Conservation (phyloP, 2,797 vertebrate genomes). For the Pteronotus mesoamericanus region DNA sequence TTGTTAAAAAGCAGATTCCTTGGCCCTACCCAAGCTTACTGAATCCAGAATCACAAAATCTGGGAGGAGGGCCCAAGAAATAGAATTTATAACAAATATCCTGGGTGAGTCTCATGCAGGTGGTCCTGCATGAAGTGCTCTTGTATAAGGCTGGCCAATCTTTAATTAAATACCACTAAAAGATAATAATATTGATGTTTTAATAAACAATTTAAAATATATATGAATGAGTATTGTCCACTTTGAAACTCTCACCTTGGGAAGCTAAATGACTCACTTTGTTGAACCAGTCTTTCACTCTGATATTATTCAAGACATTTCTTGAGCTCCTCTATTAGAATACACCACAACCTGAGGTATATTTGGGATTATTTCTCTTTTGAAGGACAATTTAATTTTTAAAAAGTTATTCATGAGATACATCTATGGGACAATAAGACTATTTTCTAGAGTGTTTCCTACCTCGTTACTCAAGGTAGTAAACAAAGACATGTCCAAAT, state of each 20-base stretch:
- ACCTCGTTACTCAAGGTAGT: background rate
- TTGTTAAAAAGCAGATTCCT: background rate
- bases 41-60: constrained; percentile 13
- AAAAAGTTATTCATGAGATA: background rate
- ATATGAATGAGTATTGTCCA: background rate
- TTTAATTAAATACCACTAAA: background rate
- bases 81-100: constrained; percentile 12
- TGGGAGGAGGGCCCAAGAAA: background rate
- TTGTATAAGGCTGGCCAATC: background rate
- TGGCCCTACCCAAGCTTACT: background rate
- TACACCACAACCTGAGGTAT: background rate
- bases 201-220: background rate
- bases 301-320: background rate
- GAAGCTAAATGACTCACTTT: constrained; percentile 14
- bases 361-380: background rate
- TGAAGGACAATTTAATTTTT: background rate
- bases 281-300: background rate
- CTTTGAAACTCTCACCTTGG: background rate
- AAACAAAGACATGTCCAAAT: constrained; percentile 7
- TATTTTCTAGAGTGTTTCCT: background rate
- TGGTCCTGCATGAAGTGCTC: background rate
- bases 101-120: background rate
- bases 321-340: background rate
- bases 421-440: background rate
- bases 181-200: background rate